A percentile compares a stretch with the other conserved stretches of the same genome.
These are phyloP conservation scores for Drosophila tripunctata DNA, from an alignment of 2,888 invertebrate genomes.

Conservation along the genomic window DNA sequence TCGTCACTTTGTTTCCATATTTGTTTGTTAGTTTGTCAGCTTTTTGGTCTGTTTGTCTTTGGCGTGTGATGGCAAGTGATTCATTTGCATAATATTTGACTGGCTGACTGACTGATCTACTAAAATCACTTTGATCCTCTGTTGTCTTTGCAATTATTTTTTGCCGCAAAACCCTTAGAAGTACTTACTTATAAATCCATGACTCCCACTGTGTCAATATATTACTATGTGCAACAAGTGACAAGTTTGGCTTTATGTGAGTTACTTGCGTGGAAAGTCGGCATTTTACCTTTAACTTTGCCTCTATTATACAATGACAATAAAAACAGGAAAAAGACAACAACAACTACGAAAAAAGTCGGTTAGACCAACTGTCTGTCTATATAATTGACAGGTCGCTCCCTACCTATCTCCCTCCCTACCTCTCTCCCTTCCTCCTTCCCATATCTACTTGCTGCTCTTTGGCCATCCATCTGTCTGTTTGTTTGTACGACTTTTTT, in stretches of 20 bases:
- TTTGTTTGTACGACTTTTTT: constrained; percentile 76
- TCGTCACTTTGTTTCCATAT: constrained; percentile 23
- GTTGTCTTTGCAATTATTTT: constrained; percentile 63
- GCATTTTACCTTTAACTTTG: constrained; percentile 66
- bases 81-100: constrained; percentile 38
- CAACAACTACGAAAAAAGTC: constrained; percentile 13
- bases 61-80: constrained; percentile 41
- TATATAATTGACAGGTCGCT: constrained; percentile 53
- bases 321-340: constrained; percentile 50
- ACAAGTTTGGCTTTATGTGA: constrained; percentile 61
- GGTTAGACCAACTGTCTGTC: constrained; percentile 73
- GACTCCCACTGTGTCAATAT: constrained; percentile 20
- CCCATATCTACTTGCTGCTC: not conserved
- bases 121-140: constrained; percentile 69
- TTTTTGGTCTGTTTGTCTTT: constrained; percentile 27
- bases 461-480: constrained; percentile 32
- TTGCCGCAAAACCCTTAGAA: constrained; percentile 23
- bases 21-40: constrained; percentile 18
- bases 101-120: not conserved
- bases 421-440: not conserved
- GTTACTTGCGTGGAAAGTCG: constrained; percentile 42
- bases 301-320: constrained; percentile 65
- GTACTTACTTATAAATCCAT: not conserved
- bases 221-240: constrained; percentile 78
- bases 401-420: not conserved